Evolutionary conservation across 2,113 vertebrate genomes (phyloP), one percentile per base, ranked within the genome.

Genomic region (Cinclus mexicanus): DNA sequence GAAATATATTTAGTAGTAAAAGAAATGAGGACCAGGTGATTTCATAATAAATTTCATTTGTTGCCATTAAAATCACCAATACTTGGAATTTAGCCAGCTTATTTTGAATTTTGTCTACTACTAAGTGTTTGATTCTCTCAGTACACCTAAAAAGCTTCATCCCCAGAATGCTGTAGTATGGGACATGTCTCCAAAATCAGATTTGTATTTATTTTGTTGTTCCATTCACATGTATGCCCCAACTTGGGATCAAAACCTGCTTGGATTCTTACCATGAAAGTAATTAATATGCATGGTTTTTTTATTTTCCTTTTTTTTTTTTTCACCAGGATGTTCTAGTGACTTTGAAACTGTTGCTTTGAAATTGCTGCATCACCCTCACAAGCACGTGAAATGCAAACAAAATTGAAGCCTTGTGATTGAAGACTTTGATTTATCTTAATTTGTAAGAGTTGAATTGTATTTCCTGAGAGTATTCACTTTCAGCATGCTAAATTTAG

Each of bases 321-420:
- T 59, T 24, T 18, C 11, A 81, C 14, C 7, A 57, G 69, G 20
- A 37, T 85, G 11, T 79, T 28, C 47, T 50, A 10, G 25, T 10
- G 5, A 37, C 23, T 63, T 72, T 53, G 31, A 68, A n/a, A 56
- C 53, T 71, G 23, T 83, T 87, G 41, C 42, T 88, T 52, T 83
- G 71, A 89, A 42, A 65, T 15, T 72, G 67, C 46, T 83, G 59
- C 72, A 59, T 83, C 53, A 72, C 24, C 37, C 68, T 64, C 7
- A n/a, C 33, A 71, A 85, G 75, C 16, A 33, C 7, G 8, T n/a
- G 24, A 87, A 78, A 57, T 23, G 37, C n/a, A 72, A 94, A 57
- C 28, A 47, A 83, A 90, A 70, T n/a, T 44, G 50, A 90, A 92
- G 72, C 33, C 67, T 83, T 89, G 44, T 86, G 70, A 96, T 49